Evolutionary conservation across 2,797 vertebrate species (phyloP).

Genomic region (Pseudocheirus occidentalis): DNA sequence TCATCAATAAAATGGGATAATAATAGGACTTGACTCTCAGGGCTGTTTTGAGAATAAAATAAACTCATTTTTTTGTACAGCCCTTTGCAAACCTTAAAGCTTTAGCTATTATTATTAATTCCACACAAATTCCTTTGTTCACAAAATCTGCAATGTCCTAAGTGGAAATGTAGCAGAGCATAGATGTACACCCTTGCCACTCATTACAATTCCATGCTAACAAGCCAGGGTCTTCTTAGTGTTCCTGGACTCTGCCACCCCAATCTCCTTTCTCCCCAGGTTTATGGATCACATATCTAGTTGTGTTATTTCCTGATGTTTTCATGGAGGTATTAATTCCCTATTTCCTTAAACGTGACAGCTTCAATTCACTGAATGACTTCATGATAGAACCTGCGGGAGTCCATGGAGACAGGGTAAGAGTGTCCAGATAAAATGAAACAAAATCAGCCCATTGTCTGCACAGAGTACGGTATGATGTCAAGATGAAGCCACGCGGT

Average conservation of each 20-base stretch:
- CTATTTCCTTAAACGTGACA: slow-evolving; percentile 56
- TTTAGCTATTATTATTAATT: background rate
- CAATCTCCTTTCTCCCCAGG: background rate
- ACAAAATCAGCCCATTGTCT: slow-evolving; percentile 54
- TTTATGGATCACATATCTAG: background rate
- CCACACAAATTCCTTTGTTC: background rate
- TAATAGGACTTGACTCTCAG: background rate
- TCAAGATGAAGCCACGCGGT: slow-evolving; percentile 54
- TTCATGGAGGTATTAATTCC: slow-evolving; percentile 31
- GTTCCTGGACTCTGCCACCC: background rate
- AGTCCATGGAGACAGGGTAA: slow-evolving; percentile 59
- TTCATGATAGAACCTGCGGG: slow-evolving; percentile 38
- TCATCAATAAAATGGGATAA: slow-evolving; percentile 14
- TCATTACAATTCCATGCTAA: background rate
- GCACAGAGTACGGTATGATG: slow-evolving; percentile 33
- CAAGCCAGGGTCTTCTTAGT: background rate
- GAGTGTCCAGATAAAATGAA: slow-evolving; percentile 58
- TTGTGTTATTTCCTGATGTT: slow-evolving; percentile 42
- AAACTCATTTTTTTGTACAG: background rate
- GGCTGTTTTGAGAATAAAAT: slow-evolving; percentile 16
- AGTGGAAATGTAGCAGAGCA: background rate
- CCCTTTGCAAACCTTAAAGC: background rate
- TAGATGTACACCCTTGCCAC: background rate
- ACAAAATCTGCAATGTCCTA: background rate
- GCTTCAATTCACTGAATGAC: slow-evolving; percentile 49